These are phyloP conservation scores for Psylliodes chrysocephalus DNA, from an alignment of 2,888 invertebrate species.

Conservation along the genomic window DNA sequence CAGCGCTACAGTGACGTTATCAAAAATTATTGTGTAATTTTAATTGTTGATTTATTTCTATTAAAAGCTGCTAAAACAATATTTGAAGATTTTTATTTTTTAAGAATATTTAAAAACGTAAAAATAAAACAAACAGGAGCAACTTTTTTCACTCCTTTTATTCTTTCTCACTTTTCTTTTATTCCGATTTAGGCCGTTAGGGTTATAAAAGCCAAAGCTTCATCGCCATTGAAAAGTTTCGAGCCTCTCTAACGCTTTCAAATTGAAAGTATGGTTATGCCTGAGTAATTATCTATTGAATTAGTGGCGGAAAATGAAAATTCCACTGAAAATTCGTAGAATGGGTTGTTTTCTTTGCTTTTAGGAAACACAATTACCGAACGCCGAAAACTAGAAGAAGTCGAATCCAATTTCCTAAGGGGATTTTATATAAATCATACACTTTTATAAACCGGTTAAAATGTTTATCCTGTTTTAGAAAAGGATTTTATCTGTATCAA, in stretches of 20 bases:
- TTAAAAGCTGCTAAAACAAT: too few relatives aligned
- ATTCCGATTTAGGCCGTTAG: too few relatives aligned
- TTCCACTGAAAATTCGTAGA: neutral
- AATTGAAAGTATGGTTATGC: constrained; percentile 15
- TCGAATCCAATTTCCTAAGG: neutral
- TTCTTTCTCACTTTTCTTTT: too few relatives aligned
- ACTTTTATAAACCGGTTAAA: neutral
- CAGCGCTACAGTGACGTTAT: too few relatives aligned
- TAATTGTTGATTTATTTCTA: too few relatives aligned
- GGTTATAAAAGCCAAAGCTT: constrained; percentile 7
- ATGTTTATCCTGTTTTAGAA: too few relatives aligned
- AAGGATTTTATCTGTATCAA: too few relatives aligned
- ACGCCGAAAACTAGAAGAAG: neutral
- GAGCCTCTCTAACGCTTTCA: neutral
- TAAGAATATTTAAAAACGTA: too few relatives aligned
- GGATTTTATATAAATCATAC: neutral
- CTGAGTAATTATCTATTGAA: constrained; percentile 16
- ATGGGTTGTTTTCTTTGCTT: neutral
- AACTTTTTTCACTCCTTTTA: too few relatives aligned
- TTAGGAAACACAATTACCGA: neutral
- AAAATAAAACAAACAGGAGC: too few relatives aligned
- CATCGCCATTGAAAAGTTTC: constrained; percentile 3
- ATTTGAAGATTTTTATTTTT: too few relatives aligned
- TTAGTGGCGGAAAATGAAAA: constrained; percentile 12
- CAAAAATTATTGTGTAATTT: too few relatives aligned